These are phyloP conservation scores for Hydrotaea diabolus DNA, from an alignment of 2,888 invertebrate species.

Conservation along the genomic window DNA sequence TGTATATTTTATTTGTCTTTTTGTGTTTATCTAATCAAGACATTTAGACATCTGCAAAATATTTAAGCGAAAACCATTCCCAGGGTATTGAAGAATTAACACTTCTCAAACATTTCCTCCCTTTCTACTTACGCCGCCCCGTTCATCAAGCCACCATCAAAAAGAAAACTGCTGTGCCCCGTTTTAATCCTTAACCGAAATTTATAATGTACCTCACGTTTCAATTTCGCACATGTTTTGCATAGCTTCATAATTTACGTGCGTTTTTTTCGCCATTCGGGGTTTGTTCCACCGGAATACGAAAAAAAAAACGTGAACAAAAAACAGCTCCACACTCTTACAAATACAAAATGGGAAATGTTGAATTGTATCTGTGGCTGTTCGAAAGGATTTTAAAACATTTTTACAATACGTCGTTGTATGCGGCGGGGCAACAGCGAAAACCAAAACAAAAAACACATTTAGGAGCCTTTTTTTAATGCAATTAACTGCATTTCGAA, in stretches of 20 bases:
- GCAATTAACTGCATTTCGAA: constrained; percentile 45
- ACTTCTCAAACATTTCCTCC: no score
- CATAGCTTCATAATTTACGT: constrained; percentile 70
- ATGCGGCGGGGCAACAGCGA: background rate
- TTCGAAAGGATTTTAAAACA: constrained; percentile 33
- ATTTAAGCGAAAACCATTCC: no score
- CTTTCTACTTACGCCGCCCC: no score
- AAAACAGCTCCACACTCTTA: constrained; percentile 32
- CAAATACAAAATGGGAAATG: constrained; percentile 37
- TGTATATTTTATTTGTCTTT: no score
- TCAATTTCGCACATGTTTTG: constrained; percentile 78
- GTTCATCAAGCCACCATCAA: background rate
- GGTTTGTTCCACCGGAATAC: constrained; percentile 19
- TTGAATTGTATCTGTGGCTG: constrained; percentile 10
- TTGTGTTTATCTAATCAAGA: no score
- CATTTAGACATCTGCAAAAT: no score
- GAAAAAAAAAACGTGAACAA: background rate
- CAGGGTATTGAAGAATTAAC: no score
- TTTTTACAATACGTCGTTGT: constrained; percentile 38
- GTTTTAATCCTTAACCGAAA: constrained; percentile 50
- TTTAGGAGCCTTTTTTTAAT: constrained; percentile 37
- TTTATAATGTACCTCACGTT: constrained; percentile 78
- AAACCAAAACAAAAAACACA: constrained; percentile 15
- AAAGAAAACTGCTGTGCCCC: background rate
- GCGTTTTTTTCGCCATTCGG: background rate